Percentiles rank a stretch among this genome's conserved stretches.
phyloP scores from a whole-genome alignment of 2,797 vertebrate species.

The Pagetopsis macropterus region DNA sequence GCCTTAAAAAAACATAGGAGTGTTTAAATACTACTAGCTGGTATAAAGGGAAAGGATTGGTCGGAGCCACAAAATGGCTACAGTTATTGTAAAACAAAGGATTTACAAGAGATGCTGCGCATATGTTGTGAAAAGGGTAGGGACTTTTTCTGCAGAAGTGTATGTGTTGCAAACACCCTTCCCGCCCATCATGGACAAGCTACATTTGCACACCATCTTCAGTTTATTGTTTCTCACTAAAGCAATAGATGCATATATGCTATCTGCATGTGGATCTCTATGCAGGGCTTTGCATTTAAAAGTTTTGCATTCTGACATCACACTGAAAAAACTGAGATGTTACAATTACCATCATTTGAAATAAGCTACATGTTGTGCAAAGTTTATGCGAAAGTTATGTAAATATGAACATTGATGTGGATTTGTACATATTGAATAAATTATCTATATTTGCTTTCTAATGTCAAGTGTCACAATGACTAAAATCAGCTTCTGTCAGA shows the following conservation, averaged over 20 bases:
- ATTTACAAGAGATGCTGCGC: slow-evolving; percentile 35
- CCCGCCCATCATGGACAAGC: slow-evolving; percentile 9
- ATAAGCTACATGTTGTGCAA: slow-evolving; percentile 58
- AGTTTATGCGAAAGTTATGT: slow-evolving; percentile 4
- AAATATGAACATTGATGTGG: slow-evolving; percentile 24
- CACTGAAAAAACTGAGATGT: slow-evolving; percentile 20
- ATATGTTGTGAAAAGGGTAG: slow-evolving; percentile 35
- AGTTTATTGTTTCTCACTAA: slow-evolving; percentile 39
- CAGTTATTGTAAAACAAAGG: slow-evolving; percentile 11
- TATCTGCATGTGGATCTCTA: slow-evolving; percentile 11
- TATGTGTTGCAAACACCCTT: slow-evolving; percentile 37
- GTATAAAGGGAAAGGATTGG: background rate
- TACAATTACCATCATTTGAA: slow-evolving; percentile 24
- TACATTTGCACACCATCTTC: slow-evolving; percentile 16
- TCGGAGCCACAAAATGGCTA: background rate
- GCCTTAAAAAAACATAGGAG: background rate
- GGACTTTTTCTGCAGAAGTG: slow-evolving; percentile 68
- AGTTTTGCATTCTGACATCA: slow-evolving; percentile 20
- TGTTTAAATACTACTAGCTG: slow-evolving; percentile 2
- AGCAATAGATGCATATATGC: slow-evolving; percentile 28
- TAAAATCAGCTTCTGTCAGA: slow-evolving; percentile 10
- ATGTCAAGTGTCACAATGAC: background rate
- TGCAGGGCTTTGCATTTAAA: background rate
- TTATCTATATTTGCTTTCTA: slow-evolving; percentile 2
- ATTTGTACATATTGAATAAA: slow-evolving; percentile 53